phyloP scores from a whole-genome alignment of 1,140 invertebrate species.

The Aphis gossypii region DNA sequence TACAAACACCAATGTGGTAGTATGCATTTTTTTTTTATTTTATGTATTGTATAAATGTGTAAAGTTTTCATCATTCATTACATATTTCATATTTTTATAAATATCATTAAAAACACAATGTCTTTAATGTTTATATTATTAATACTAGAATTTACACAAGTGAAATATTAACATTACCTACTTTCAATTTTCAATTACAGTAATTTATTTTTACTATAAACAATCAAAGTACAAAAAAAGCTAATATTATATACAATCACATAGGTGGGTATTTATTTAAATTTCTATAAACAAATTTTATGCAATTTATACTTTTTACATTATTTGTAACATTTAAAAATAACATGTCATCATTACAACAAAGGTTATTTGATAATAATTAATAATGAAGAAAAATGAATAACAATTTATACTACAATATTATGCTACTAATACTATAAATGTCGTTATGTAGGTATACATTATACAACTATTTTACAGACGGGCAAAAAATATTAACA shows the following conservation, averaged over 20 bases:
- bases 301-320: neutral
- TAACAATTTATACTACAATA: neutral
- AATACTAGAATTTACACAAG: neutral
- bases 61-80: neutral
- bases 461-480: neutral
- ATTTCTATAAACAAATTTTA: neutral
- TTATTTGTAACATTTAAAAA: neutral
- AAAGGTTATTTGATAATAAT: neutral
- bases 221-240: slow-evolving; percentile 1
- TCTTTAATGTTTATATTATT: neutral
- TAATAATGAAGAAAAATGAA: neutral
- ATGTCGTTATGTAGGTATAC: neutral
- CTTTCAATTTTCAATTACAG: neutral
- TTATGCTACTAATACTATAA: neutral
- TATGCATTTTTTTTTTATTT: neutral
- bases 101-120: neutral
- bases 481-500: neutral
- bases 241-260: neutral
- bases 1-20: neutral
- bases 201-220: neutral
- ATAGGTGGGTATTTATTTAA: neutral
- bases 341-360: neutral
- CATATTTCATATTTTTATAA: neutral
- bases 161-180: neutral
- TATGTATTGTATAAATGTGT: neutral